Conservation (phyloP, 2,888 invertebrate genomes). For the Hydrotaea cyrtoneurina region DNA sequence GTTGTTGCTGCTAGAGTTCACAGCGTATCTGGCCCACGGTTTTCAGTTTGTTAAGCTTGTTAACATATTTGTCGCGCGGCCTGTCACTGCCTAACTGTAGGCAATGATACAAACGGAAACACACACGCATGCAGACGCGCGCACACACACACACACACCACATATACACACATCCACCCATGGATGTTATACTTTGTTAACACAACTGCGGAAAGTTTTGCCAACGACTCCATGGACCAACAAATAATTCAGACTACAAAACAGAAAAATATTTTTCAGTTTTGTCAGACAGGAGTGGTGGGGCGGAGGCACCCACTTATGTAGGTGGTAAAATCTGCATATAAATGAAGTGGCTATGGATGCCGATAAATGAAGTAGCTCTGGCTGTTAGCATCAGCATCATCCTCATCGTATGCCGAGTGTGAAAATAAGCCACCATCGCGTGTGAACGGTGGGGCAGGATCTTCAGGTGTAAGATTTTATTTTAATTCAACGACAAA, state of each 20-base stretch:
- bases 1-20: neutral
- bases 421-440: constrained; percentile 4
- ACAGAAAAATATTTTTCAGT: neutral
- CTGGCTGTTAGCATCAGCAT: too few species aligned
- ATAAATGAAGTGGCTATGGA: constrained; percentile 23
- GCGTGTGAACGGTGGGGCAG: too few species aligned
- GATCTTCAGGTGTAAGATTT: too few species aligned
- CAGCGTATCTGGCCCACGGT: neutral
- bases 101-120: neutral
- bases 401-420: neutral
- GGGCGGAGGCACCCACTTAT: neutral
- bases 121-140: neutral
- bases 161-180: too few species aligned
- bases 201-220: neutral
- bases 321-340: constrained; percentile 35
- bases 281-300: neutral
- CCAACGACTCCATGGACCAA: neutral
- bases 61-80: neutral
- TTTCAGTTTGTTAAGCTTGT: constrained; percentile 3
- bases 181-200: too few species aligned
- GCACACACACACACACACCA: too few species aligned
- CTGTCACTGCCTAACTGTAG: neutral
- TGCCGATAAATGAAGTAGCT: too few species aligned
- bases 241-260: too few species aligned
- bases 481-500: too few species aligned